Evolutionary conservation across 2,113 vertebrate genomes (phyloP).

Genomic region (Ascaphus truei): DNA sequence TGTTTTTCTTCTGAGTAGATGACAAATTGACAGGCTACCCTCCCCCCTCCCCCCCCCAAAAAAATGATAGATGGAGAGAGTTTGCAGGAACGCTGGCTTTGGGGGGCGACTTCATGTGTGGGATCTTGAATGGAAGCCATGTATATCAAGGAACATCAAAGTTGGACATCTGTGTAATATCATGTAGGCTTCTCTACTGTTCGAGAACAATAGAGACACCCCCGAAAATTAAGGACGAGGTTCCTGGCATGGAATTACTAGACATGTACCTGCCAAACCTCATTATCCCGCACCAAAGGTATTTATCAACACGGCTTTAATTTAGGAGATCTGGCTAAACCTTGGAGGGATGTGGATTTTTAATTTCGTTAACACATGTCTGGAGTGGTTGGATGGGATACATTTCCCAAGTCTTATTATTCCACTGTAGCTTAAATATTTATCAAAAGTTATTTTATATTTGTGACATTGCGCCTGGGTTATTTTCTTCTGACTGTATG

Average conservation of each 20-base stretch:
- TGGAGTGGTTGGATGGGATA: not conserved
- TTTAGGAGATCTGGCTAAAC: not conserved
- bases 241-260: constrained; percentile 3
- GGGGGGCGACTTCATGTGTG: not conserved
- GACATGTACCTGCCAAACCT: constrained; percentile 2
- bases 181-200: constrained; percentile 14
- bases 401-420: constrained; percentile 5
- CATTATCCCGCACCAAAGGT: constrained; percentile 20
- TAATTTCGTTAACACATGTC: constrained; percentile 15
- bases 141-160: constrained; percentile 7
- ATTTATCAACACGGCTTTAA: constrained; percentile 14
- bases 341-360: constrained; percentile 3
- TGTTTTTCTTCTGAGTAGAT: constrained; percentile 1
- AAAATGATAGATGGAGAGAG: constrained; percentile 11
- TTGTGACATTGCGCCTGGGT: no score
- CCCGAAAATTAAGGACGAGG: constrained; percentile 18
- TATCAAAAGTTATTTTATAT: no score
- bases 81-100: constrained; percentile 3
- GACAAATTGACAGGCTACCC: constrained; percentile 17
- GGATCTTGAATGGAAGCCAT: constrained; percentile 19
- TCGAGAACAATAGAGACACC: constrained; percentile 18
- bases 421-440: constrained; percentile 3
- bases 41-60: no score
- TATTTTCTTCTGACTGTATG: not conserved
- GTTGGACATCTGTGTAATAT: constrained; percentile 13